Base-by-base conservation (phyloP, 2,888 invertebrate species). In the Sabatieria punctata region DNA sequence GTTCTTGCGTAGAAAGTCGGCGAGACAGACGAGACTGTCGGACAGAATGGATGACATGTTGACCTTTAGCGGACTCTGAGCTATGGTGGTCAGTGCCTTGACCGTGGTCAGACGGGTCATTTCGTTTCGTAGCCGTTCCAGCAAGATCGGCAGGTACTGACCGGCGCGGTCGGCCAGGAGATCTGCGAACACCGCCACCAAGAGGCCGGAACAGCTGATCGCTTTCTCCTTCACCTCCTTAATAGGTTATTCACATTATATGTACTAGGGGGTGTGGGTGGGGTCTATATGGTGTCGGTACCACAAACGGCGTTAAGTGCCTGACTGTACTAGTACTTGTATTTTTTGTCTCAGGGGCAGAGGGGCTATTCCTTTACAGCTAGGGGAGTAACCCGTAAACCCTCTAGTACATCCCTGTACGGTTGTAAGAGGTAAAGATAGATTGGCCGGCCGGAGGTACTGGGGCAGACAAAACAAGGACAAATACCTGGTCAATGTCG, bases 71-170 rank as follows among this genome's bases (percentile, higher is more conserved):
- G 86, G 85, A 1, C 52, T 52, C 18, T 21, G 22, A 35, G 3
- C 38, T 21, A 38, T 21, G n/a, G 46, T 45, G 18, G 4, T 85
- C 13, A 95, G 71, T 8, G 95, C 88, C 66, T 91, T 93, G 0
- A 97, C 91, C 2, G 93, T 85, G 3, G 91, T 91, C 30, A 93
- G 73, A 23, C 95, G 76, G 1, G 97, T 97, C 45, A 95, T 95
- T 72, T 97, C 97, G 66, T 97, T 95, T 54, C 82, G 79, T 46
- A 97, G 71, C 56, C 95, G 78, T 65, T 95, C 95, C 66, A 93
- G 71, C 66, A 97, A 86, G 63, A 97, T 82, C 6, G 93, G 91
- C 52, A 97, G 73, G 66, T 91, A 93, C 4, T 78, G 76, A 1
- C 76, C 76, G 46, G 93, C 72, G 66, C 91, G 85, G 44, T 71